phyloP scores from a whole-genome alignment of 2,888 invertebrate species.

The Aphrophora alni region DNA sequence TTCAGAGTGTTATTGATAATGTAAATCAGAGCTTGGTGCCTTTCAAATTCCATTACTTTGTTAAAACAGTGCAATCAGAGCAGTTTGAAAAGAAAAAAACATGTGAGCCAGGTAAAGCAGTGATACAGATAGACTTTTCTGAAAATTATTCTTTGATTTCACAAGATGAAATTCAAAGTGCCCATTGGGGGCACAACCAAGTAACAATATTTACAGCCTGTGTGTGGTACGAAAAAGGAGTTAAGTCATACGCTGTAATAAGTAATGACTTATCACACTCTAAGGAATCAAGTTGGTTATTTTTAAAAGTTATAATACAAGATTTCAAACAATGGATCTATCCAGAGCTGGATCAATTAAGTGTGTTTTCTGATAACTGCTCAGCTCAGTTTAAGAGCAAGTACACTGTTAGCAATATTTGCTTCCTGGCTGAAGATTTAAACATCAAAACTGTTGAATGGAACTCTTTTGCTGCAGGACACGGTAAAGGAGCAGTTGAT shows the following conservation, averaged over 20 bases:
- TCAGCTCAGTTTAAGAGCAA: conserved; percentile 16
- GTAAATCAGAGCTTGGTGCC: conserved; percentile 11
- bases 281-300: conserved; percentile 14
- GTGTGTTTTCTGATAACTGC: too few relatives aligned
- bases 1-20: conserved; percentile 11
- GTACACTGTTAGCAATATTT: background rate
- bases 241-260: conserved; percentile 25
- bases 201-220: conserved; percentile 21
- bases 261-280: conserved; percentile 21
- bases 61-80: conserved; percentile 19
- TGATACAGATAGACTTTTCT: conserved; percentile 22
- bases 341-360: too few relatives aligned
- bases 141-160: conserved; percentile 22
- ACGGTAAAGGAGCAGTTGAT: too few relatives aligned
- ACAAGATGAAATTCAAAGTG: conserved; percentile 32
- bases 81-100: conserved; percentile 10
- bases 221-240: conserved; percentile 20
- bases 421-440: background rate
- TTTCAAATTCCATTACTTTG: conserved; percentile 25
- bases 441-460: background rate
- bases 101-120: conserved; percentile 4
- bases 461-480: conserved; percentile 25
- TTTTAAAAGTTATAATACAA: too few relatives aligned
- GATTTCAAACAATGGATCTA: conserved; percentile 10
- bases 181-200: conserved; percentile 25